Evolutionary conservation across 2,797 vertebrate genomes (phyloP).

Genomic region (Semotilus atromaculatus): DNA sequence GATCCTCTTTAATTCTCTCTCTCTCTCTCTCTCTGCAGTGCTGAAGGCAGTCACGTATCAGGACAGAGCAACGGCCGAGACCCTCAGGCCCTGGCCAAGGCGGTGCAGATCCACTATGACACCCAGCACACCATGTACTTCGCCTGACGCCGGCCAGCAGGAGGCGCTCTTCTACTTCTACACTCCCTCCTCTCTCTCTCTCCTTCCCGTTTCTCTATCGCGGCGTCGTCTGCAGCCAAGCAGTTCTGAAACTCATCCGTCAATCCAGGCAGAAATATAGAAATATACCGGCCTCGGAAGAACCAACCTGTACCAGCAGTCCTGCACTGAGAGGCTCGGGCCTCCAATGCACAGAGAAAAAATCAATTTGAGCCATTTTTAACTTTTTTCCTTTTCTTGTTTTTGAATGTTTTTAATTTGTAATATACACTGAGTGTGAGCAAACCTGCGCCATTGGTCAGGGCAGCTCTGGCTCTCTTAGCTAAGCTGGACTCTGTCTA

Average conservation of each 20-base stretch:
- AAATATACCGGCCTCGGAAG: constrained; percentile 58
- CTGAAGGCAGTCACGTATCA: constrained; percentile 98
- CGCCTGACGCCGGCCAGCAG: constrained; percentile 84
- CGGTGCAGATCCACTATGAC: constrained; percentile 99
- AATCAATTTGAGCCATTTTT: constrained; percentile 90
- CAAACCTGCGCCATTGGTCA: constrained; percentile 80
- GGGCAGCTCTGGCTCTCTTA: constrained; percentile 77
- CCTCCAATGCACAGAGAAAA: constrained; percentile 81
- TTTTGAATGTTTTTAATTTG: constrained; percentile 72
- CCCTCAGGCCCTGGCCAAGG: constrained; percentile 96
- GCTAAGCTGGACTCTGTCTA: constrained; percentile 86
- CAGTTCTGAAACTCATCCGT: constrained; percentile 70
- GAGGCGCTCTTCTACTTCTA: constrained; percentile 55
- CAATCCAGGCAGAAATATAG: constrained; percentile 64
- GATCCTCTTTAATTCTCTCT: too few relatives aligned
- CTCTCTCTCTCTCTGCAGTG: constrained; percentile 74
- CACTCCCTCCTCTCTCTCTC: constrained; percentile 55
- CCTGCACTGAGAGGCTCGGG: constrained; percentile 81
- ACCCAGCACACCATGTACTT: constrained; percentile 99
- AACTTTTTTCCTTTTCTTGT: constrained; percentile 69
- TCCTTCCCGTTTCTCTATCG: constrained; percentile 54
- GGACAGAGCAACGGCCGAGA: constrained; percentile 98
- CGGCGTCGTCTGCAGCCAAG: constrained; percentile 74
- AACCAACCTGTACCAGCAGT: constrained; percentile 91
- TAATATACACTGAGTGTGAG: constrained; percentile 87